Evolutionary conservation across 2,797 vertebrate species (phyloP), one percentile per base, ranked within the genome.

Genomic region (Channallabes apus): DNA sequence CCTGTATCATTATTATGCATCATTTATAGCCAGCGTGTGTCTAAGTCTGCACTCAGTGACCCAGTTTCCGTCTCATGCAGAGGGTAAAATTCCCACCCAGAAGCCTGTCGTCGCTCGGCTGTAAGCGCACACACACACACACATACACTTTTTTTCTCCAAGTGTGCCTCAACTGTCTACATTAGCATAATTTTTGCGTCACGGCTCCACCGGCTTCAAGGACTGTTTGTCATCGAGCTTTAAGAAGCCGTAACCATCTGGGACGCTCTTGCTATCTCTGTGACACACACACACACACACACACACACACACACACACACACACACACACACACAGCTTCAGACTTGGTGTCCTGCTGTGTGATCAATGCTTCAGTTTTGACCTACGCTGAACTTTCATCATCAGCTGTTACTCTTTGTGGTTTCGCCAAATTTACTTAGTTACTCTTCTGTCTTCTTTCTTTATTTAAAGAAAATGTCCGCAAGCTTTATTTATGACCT

Each of bases 81-180:
- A 94, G 89, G 94, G 95, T 83, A 94, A 91, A 79, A 90, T 93
- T 38, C 90, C 93, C 9, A 90, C 91, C 84, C 94, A 90, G 89
- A 95, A 94, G 84, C 86, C 91, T 0, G 84, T 89, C 54, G 76
- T 80, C 0, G 94, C 95, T 82, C 94, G 91, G 32, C 93, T 96
- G 56, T 96, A 88, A 92, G 41, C 69, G 0, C 35, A 3, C 15
- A 35, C 82, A 3, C 35, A 54, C 67, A 71, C 56, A 62, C 35
- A 54, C 29, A 65, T 32, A 80, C 65, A 32, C 2, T 24, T 29
- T 18, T 68, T 80, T 76, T 69, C 82, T 1, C 20, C 11, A 65
- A 79, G 80, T 38, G 0, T 62, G 77, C 86, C 76, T 62, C 20
- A 46, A 86, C 77, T 76, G 86, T 87, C 82, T 78, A 84, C 87